These are phyloP conservation scores for human (Homo sapiens) DNA, from an alignment of 2,113 vertebrate species.

Conservation along the genomic window GRCh38 chr3:78024001-78024500, in stretches of 20 bases:
- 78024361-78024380: neutral
- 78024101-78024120: neutral
- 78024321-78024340: neutral
- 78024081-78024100: neutral
- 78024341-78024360: neutral
- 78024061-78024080: neutral
- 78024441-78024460: neutral
- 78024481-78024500: neutral
- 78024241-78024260: neutral
- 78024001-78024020: neutral
- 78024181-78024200: neutral
- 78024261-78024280: neutral
- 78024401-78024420: neutral
- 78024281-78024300: neutral
- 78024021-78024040: neutral
- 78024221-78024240: neutral
- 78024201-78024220: neutral
- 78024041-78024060: neutral
- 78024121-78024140: neutral
- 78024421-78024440: neutral
- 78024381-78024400: neutral
- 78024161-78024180: neutral
- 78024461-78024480: neutral
- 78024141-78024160: neutral
- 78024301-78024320: neutral